Evolutionary conservation across 2,888 invertebrate species (phyloP).

Genomic region (Ormyrus nitidulus): DNA sequence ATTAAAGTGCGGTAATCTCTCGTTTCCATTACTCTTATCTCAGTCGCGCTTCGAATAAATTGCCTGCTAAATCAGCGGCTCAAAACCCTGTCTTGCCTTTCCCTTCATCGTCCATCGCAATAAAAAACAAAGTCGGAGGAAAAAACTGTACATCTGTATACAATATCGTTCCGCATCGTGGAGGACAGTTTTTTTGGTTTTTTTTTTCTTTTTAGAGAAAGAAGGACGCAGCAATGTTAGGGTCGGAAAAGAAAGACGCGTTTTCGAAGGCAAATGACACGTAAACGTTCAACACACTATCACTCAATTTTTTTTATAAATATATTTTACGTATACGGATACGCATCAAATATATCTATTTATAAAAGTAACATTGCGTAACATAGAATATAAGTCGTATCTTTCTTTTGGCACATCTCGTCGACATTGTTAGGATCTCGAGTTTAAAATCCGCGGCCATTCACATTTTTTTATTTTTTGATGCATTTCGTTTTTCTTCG

Average conservation of each 20-base stretch:
- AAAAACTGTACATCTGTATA: neutral
- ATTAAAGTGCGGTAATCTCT: conserved; percentile 17
- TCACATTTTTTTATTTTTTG: neutral
- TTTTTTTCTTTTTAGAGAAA: too few relatives aligned
- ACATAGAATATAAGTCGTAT: conserved; percentile 64
- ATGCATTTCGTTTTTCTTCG: conserved; percentile 17
- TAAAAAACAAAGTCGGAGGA: neutral
- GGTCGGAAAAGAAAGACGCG: neutral
- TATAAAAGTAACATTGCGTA: conserved; percentile 65
- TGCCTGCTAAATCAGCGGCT: neutral
- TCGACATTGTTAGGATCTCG: conserved; percentile 55
- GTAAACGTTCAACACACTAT: conserved; percentile 45
- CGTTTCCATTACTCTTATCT: neutral
- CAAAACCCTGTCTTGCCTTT: conserved; percentile 39
- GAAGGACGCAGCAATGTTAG: neutral
- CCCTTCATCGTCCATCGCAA: conserved; percentile 11
- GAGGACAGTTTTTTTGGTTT: neutral
- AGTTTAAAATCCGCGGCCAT: conserved; percentile 2
- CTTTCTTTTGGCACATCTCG: conserved; percentile 68
- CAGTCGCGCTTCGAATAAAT: neutral
- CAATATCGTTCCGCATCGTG: neutral
- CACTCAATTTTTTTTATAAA: conserved; percentile 43
- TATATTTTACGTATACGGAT: conserved; percentile 34
- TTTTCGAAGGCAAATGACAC: conserved; percentile 43
- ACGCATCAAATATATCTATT: conserved; percentile 57